Base-by-base conservation (phyloP, 1,140 invertebrate genomes). In the Nylanderia fulva region DNA sequence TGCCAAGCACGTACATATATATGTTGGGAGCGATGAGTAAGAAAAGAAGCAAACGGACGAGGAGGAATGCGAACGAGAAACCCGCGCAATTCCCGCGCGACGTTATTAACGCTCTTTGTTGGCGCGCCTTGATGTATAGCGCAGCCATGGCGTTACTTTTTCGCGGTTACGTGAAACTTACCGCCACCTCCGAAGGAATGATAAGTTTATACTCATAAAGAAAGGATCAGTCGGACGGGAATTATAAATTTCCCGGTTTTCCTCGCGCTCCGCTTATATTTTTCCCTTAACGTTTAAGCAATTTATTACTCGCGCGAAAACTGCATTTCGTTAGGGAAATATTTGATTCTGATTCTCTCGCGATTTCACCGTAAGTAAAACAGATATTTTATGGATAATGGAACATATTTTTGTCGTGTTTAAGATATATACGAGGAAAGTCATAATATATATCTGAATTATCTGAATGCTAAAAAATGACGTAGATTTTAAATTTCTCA, bases 41-140 rank as follows among this genome's bases (percentile, higher is more conserved):
- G 42, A 42, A 45, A 42, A 66, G 58, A 66, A 56, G 33, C 45
- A 13, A 71, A 56, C 48, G 45, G 24, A 56, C 60, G 58, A 18
- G 4, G 11, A 42, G 48, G 72, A 84, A 84, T 76, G 60, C 71
- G 24, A 63, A 61, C 76, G 82, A 76, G 45, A 83, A 84, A 56
- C 36, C 18, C 21, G 24, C 80, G 45, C 45, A 33, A 52, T 36
- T 52, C 15, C 13, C 39, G 13, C 18, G 24, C 48, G 21, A 56
- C 36, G 13, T 29, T 69, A 71, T 56, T 64, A 77, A 80, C 21
- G 21, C 18, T 45, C 63, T 68, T 80, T 42, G 76, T 69, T 69
- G 27, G 33, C 29, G 29, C 45, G 15, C 0, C 63, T 39, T 45
- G 56, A 76, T 33, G 4, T 48, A 24, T 45, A 75, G 15, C 15